Percentiles rank a stretch among this genome's conserved stretches.
These are phyloP conservation scores for Spatulosminthurus flaviceps DNA, from an alignment of 2,888 invertebrate genomes.

Conservation along the genomic window DNA sequence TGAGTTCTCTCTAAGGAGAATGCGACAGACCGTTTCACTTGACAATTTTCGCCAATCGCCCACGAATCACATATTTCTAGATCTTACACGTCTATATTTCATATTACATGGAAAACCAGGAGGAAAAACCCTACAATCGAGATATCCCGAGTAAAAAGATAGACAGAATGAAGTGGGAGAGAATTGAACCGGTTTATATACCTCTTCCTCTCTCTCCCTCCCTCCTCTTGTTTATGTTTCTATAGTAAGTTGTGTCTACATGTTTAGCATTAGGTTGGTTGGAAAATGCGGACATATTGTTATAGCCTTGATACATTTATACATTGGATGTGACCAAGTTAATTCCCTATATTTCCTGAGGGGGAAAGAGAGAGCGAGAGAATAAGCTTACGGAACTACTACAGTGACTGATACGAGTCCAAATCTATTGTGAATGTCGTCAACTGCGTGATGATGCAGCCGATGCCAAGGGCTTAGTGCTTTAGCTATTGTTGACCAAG, in stretches of 20 bases:
- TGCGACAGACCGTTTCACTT: conserved; percentile 18
- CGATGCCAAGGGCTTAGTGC: conserved; percentile 21
- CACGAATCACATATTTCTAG: not conserved
- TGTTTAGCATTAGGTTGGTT: not conserved
- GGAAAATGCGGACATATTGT: no score
- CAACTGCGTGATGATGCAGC: conserved; percentile 52
- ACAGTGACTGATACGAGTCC: not conserved
- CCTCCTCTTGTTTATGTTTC: not conserved
- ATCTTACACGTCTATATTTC: not conserved
- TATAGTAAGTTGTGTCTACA: not conserved
- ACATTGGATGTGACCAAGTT: no score
- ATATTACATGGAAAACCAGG: not conserved
- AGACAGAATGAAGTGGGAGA: not conserved
- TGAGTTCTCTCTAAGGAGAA: not conserved
- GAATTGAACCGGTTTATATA: conserved; percentile 28
- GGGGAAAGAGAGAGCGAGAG: no score
- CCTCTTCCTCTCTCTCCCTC: conserved; percentile 16
- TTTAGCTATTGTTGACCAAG: conserved; percentile 61
- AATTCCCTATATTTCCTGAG: no score
- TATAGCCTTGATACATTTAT: no score
- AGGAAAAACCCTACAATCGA: not conserved
- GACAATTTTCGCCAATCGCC: conserved; percentile 1
- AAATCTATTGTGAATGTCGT: not conserved
- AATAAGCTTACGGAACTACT: not conserved
- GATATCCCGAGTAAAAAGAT: not conserved